Base-by-base conservation (phyloP, 2,888 invertebrate genomes). In the Euspilapteryx auroguttella region DNA sequence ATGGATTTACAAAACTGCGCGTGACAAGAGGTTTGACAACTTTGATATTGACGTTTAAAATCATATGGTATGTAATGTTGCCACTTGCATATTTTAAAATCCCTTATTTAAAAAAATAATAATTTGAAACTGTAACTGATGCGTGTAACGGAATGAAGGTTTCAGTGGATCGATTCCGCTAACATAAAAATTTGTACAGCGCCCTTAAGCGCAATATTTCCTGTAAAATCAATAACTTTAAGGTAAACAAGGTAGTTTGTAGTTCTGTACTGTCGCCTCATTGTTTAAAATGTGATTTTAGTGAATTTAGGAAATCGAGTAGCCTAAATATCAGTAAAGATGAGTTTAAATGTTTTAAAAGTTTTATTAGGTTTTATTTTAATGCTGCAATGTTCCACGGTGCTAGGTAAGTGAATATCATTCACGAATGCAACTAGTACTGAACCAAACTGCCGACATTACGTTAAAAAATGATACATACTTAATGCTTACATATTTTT, bases 1-100 rank as follows among this genome's bases (percentile, higher is more conserved):
- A n/a, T n/a, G n/a, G n/a, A n/a, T 55, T 51, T 45, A 51, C 45
- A 46, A 44, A 45, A 39, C 43, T 43, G 42, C 41, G 37, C 29
- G 22, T 29, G 32, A 17, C 17, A 17, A 8, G 5, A 17, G 8
- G 17, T 17, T 17, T 17, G n/a, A n/a, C n/a, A n/a, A n/a, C n/a
- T n/a, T n/a, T n/a, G n/a, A n/a, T n/a, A n/a, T n/a, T n/a, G n/a
- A n/a, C n/a, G n/a, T 17, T 17, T 17, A 17, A 17, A 6, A 17
- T 8, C 17, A 6, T 17, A 17, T 6, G 5, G 8, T 8, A 17
- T 17, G 5, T 17, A 8, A 17, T 8, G 17, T 17, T 17, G 17
- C 5, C 17, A 17, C 5, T 17, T 6, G 8, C 17, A 17, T 6
- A 5, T 17, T 6, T 17, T 17, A 6, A 5, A 17, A 6, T 17